Evolutionary conservation across 2,797 vertebrate genomes (phyloP).

Genomic region (Schizopygopsis malacanthus): DNA sequence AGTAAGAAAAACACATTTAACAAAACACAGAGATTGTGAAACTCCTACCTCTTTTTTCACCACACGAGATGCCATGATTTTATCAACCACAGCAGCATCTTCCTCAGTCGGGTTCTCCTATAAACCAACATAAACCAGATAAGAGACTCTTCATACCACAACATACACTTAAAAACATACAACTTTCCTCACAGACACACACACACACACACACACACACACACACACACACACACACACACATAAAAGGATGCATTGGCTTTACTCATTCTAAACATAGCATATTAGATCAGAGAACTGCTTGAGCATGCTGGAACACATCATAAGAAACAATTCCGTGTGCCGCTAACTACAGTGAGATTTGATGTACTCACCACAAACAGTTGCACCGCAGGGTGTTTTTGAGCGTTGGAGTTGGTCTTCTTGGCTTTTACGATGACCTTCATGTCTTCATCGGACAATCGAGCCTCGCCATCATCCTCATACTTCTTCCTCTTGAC

Average conservation of each 20-base stretch:
- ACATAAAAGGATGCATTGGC: background rate
- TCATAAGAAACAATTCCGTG: background rate
- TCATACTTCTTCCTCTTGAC: conserved; percentile 96
- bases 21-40: background rate
- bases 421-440: conserved; percentile 91
- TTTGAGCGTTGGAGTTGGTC: conserved; percentile 78
- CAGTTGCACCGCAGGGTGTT: conserved; percentile 88
- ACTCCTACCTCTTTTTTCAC: conserved; percentile 90
- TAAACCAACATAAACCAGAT: conserved; percentile 31
- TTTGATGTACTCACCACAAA: conserved; percentile 88
- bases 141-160: background rate
- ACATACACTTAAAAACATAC: background rate
- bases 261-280: background rate
- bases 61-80: conserved; percentile 92
- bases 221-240: background rate
- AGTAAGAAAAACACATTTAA: background rate
- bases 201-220: too few relatives aligned
- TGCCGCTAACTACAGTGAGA: background rate
- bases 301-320: background rate
- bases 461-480: conserved; percentile 91
- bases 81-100: conserved; percentile 97
- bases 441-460: conserved; percentile 93
- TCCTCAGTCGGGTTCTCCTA: conserved; percentile 99
- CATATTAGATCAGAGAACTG: background rate
- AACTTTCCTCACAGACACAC: background rate